Base-by-base conservation (phyloP, 1,140 invertebrate genomes). In the Leptopilina boulardi region DNA sequence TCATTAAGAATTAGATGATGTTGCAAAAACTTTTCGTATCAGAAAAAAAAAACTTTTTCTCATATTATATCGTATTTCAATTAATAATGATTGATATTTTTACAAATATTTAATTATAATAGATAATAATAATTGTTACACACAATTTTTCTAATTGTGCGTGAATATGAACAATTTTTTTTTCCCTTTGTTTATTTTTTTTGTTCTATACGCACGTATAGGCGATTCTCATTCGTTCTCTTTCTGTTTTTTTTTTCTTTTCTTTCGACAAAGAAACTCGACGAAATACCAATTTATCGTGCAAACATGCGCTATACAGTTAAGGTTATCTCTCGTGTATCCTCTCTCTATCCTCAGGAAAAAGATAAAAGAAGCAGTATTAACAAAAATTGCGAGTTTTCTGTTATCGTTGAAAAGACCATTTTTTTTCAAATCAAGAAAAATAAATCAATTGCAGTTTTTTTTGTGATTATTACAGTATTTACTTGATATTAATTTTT, bases 1-100 rank as follows among this genome's bases (percentile, higher is more conserved):
- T 66, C 26, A 66, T 66, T 66, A n/a, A 66, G 59, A 66, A 30
- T 66, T 30, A 66, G 26, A 30, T 66, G 23, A 51, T 51, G 47
- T 51, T 59, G 54, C 54, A 19, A 23, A 3, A 59, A 51, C 15
- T 51, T 51, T 18, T 18, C 47, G 0, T 51, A 51, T 18, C 18
- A 51, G 2, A 6, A 18, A 51, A 51, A 51, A 51, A n/a, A 1
- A 8, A 10, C 5, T 51, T 51, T 18, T 15, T 18, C 15, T 15
- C 10, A 9, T 13, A 3, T 47, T 15, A n/a, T 47, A n/a, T 5
- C 44, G 13, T n/a, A 15, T 15, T 47, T 15, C 44, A n/a, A 47
- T 47, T 47, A 47, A 47, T 47, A n/a, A 47, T 47, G 13, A 47
- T 47, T n/a, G n/a, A 34, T 6, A 34, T 3, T 34, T 3, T 34